Percentiles rank a stretch among this genome's conserved stretches.
phyloP scores from a whole-genome alignment of 1,140 invertebrate genomes.

The Cataglyphis hispanica region DNA sequence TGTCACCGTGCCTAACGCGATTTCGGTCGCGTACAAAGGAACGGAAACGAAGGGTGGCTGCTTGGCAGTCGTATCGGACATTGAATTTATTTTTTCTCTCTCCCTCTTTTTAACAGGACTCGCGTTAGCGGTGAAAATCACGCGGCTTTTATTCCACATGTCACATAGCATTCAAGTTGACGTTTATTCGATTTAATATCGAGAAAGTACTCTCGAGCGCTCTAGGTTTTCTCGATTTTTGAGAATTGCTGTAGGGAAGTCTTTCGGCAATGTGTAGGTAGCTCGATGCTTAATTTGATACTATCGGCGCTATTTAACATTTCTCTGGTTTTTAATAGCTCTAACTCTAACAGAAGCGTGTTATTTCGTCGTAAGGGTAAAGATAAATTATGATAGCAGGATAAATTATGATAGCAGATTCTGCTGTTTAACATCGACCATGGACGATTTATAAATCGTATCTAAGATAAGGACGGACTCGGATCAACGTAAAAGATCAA shows the following conservation, averaged over 20 bases:
- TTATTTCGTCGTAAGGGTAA: not conserved
- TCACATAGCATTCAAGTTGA: slow-evolving; percentile 1
- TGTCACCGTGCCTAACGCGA: slow-evolving; percentile 44
- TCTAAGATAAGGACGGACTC: slow-evolving; percentile 16
- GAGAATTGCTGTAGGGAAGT: slow-evolving; percentile 16
- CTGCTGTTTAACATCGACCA: slow-evolving; percentile 15
- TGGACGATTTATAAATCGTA: slow-evolving; percentile 27
- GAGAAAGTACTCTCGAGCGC: slow-evolving; percentile 4
- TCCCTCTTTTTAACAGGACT: not conserved
- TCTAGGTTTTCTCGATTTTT: not conserved
- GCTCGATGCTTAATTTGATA: slow-evolving; percentile 39
- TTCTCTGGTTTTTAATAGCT: not conserved
- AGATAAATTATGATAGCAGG: not conserved
- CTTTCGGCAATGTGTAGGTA: not conserved
- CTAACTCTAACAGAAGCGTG: not conserved
- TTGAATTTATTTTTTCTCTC: slow-evolving; percentile 62
- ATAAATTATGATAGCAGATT: too few relatives aligned
- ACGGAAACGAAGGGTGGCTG: slow-evolving; percentile 64
- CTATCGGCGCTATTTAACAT: not conserved
- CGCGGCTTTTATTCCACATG: slow-evolving; percentile 14
- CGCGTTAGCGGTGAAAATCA: slow-evolving; percentile 42
- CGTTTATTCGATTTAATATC: slow-evolving; percentile 30
- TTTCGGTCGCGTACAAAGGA: slow-evolving; percentile 36
- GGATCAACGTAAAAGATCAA: not conserved
- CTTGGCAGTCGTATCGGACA: slow-evolving; percentile 46